These are phyloP conservation scores for Raja brachyura DNA, from an alignment of 2,113 vertebrate genomes.

Conservation along the genomic window DNA sequence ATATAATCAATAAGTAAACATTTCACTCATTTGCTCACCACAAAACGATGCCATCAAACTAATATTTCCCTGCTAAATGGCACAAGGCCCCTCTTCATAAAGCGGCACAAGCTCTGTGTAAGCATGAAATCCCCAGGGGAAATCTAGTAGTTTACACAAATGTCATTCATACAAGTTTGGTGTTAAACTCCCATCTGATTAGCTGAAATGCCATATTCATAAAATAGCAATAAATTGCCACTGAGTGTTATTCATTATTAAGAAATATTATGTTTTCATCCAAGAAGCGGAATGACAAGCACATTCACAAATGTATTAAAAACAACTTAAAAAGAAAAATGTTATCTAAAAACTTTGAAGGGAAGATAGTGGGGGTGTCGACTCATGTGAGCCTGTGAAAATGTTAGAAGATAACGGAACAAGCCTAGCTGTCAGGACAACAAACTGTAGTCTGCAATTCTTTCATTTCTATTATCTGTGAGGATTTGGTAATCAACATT, in stretches of 20 bases:
- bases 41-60: neutral
- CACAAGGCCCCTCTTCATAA: neutral
- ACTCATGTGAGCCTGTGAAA: neutral
- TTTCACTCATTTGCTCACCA: neutral
- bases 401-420: neutral
- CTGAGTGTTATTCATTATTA: neutral
- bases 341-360: neutral
- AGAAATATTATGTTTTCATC: too few relatives aligned
- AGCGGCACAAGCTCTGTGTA: neutral
- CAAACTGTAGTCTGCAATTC: neutral
- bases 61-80: neutral
- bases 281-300: neutral
- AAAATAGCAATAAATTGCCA: neutral
- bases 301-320: neutral
- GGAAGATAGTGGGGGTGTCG: neutral
- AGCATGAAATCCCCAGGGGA: neutral
- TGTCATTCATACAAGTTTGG: neutral
- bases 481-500: neutral
- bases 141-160: neutral
- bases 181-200: neutral
- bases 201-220: neutral
- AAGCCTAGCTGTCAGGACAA: neutral
- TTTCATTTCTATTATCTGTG: neutral
- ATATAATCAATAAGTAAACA: neutral
- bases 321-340: neutral